Evolutionary conservation across 2,888 invertebrate genomes (phyloP).

Genomic region (Choristoneura rosaceana): DNA sequence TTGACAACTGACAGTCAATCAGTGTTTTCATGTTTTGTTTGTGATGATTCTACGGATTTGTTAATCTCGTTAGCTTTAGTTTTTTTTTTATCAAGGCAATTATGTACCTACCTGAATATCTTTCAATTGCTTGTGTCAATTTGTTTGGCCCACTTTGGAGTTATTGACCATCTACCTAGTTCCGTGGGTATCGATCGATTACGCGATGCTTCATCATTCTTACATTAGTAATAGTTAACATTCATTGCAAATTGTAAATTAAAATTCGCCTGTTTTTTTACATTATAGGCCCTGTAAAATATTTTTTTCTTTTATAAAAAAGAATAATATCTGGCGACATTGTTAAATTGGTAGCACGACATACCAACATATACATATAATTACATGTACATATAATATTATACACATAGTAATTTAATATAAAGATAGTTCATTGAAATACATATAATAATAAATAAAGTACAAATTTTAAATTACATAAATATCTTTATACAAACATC

Average conservation of each 20-base stretch:
- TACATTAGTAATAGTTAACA: constrained; percentile 38
- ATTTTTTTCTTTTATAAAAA: constrained; percentile 16
- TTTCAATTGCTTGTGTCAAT: constrained; percentile 7
- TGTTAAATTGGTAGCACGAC: neutral
- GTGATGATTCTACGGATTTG: neutral
- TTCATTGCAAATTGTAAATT: constrained; percentile 15
- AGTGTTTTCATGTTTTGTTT: neutral
- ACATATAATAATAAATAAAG: constrained; percentile 35
- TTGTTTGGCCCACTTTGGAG: constrained; percentile 7
- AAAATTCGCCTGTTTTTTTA: constrained; percentile 13
- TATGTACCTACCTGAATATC: too few species aligned
- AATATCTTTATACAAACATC: constrained; percentile 32
- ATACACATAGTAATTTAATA: constrained; percentile 20
- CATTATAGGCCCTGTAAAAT: constrained; percentile 38
- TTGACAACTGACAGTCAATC: constrained; percentile 1
- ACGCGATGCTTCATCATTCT: constrained; percentile 16
- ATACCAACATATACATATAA: neutral
- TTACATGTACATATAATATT: constrained; percentile 5
- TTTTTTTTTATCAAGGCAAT: too few species aligned
- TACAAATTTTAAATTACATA: constrained; percentile 36
- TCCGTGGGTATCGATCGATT: neutral
- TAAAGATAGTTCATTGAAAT: constrained; percentile 29
- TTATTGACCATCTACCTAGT: neutral
- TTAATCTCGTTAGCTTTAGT: neutral
- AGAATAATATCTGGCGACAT: constrained; percentile 14